Conservation (phyloP, 2,888 invertebrate genomes). For the Suillia variegata region DNA sequence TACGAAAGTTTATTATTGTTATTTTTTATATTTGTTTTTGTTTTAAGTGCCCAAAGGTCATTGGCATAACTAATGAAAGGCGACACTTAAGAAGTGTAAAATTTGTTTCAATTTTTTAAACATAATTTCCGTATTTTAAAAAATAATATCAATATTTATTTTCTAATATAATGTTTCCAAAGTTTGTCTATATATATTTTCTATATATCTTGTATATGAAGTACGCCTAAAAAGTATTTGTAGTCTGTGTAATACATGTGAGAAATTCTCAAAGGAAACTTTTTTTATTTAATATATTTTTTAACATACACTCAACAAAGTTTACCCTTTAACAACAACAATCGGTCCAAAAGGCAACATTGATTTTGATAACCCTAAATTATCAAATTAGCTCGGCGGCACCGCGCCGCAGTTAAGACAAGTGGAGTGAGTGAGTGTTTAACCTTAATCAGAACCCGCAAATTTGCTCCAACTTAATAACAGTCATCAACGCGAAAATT, state of each 20-base stretch:
- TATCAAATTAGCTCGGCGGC: constrained; percentile 9
- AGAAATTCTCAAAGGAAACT: too few species aligned
- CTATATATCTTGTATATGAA: too few species aligned
- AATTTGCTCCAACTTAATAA: constrained; percentile 2
- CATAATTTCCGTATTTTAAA: too few species aligned
- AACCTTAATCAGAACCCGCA: not conserved
- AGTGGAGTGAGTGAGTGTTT: not conserved
- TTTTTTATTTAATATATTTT: too few species aligned
- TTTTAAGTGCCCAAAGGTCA: not conserved
- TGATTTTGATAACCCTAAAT: constrained; percentile 2
- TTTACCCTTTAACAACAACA: not conserved
- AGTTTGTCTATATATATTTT: too few species aligned
- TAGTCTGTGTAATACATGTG: too few species aligned
- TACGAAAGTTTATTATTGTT: not conserved
- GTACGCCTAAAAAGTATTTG: too few species aligned
- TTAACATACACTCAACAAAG: too few species aligned
- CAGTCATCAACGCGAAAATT: not conserved
- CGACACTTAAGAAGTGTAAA: too few species aligned
- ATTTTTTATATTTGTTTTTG: not conserved
- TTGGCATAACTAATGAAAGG: not conserved
- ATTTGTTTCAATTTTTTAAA: too few species aligned
- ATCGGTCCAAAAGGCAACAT: not conserved
- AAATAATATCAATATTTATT: not conserved
- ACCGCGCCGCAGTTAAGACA: too few species aligned
- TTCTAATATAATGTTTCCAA: too few species aligned